These are phyloP conservation scores for Irena cyanogastra DNA, from an alignment of 2,113 vertebrate species.

Conservation along the genomic window DNA sequence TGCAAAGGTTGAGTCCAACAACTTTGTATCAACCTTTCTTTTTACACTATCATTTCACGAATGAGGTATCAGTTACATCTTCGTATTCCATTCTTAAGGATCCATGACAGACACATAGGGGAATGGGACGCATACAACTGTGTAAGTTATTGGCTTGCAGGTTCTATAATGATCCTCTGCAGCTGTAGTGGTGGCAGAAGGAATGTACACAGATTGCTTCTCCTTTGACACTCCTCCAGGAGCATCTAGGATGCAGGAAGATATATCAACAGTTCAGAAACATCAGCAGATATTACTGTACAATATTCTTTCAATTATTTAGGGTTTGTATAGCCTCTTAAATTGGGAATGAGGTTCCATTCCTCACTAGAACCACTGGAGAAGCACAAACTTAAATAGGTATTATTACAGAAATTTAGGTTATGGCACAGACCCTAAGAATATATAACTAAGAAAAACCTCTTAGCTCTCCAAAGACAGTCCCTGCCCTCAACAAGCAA, in stretches of 20 bases:
- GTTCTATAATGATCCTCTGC: neutral
- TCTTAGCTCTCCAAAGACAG: neutral
- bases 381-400: neutral
- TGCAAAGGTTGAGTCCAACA: neutral
- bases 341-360: neutral
- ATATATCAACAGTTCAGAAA: neutral
- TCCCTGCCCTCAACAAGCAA: neutral
- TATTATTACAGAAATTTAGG: neutral
- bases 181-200: neutral
- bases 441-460: neutral
- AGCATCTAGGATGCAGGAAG: neutral
- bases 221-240: neutral
- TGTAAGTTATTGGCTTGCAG: neutral
- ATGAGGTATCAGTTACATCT: neutral
- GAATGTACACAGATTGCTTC: neutral
- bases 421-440: neutral
- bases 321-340: neutral
- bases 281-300: neutral
- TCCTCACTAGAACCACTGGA: neutral
- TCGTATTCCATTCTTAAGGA: neutral
- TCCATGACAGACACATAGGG: neutral
- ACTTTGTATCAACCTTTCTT: neutral
- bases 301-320: neutral
- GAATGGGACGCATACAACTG: neutral
- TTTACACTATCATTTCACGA: neutral